phyloP scores from a whole-genome alignment of 2,113 vertebrate species.

The Gymnarchus niloticus region DNA sequence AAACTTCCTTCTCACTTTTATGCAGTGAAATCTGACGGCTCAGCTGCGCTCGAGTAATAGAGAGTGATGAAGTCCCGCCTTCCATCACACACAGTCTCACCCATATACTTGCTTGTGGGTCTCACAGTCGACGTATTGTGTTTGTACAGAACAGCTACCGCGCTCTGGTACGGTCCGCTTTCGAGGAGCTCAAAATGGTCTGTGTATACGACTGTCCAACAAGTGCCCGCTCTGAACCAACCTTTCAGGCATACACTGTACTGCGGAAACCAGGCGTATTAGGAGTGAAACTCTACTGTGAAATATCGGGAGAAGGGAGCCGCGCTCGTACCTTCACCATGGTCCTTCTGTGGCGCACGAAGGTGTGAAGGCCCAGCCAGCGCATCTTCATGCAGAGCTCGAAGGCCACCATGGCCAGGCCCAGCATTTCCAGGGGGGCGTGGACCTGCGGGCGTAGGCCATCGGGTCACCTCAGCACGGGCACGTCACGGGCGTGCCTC shows the following conservation, averaged over 20 bases:
- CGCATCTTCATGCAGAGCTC: slow-evolving; percentile 94
- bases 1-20: neutral
- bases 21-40: neutral
- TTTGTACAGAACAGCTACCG: neutral
- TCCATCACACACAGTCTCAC: neutral
- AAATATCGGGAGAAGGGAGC: neutral
- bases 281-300: neutral
- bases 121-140: neutral
- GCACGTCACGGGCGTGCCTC: neutral
- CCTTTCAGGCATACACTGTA: neutral
- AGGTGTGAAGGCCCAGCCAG: slow-evolving; percentile 90
- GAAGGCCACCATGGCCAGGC: slow-evolving; percentile 84
- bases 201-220: neutral
- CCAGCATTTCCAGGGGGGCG: slow-evolving; percentile 87
- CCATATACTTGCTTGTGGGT: neutral
- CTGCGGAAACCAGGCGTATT: neutral
- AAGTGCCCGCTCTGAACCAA: neutral
- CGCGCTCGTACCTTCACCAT: slow-evolving; percentile 83
- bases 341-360: slow-evolving; percentile 91
- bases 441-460: slow-evolving; percentile 72
- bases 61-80: neutral
- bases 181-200: neutral
- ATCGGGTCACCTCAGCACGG: neutral
- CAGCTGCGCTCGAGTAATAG: neutral
- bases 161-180: neutral